Base-by-base conservation (phyloP, 1,140 invertebrate genomes). In the Alviniconcha marisindica region DNA sequence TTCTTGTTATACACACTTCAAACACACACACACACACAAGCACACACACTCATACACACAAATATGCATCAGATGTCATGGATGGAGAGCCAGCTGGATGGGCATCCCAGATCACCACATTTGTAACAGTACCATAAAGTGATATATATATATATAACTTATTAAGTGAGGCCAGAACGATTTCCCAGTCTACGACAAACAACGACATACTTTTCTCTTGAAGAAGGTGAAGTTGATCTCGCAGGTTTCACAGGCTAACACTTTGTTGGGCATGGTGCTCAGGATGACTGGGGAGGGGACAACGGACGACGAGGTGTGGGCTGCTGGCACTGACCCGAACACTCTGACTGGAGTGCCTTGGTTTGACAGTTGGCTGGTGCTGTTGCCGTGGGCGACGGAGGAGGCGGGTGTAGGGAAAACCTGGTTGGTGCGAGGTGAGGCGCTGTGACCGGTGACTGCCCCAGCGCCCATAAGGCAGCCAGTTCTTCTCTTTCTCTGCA, bases 131-230 rank as follows among this genome's bases (percentile, higher is more conserved):
- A n/a, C n/a, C n/a, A n/a, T n/a, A n/a, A n/a, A n/a, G n/a, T n/a
- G n/a, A n/a, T n/a, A n/a, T n/a, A n/a, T n/a, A n/a, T n/a, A n/a
- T n/a, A n/a, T n/a, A n/a, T n/a, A n/a, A n/a, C n/a, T n/a, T n/a
- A n/a, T n/a, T n/a, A n/a, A n/a, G n/a, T n/a, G n/a, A n/a, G n/a
- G n/a, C n/a, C n/a, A n/a, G n/a, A n/a, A n/a, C n/a, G n/a, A n/a
- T n/a, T n/a, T n/a, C n/a, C n/a, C n/a, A n/a, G n/a, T n/a, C n/a
- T n/a, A n/a, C n/a, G n/a, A n/a, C n/a, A n/a, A n/a, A n/a, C n/a
- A n/a, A n/a, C 18, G 2, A 79, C 85, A 82, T 84, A 91, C 90
- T 84, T 90, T 91, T 87, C 89, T 87, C 83, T 90, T 91, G 81
- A 91, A 88, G 24, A 90, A 81, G 74, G 82, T 85, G 73, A 91